These are phyloP conservation scores for Dendrolimus pini DNA, from an alignment of 2,888 invertebrate species.

Conservation along the genomic window DNA sequence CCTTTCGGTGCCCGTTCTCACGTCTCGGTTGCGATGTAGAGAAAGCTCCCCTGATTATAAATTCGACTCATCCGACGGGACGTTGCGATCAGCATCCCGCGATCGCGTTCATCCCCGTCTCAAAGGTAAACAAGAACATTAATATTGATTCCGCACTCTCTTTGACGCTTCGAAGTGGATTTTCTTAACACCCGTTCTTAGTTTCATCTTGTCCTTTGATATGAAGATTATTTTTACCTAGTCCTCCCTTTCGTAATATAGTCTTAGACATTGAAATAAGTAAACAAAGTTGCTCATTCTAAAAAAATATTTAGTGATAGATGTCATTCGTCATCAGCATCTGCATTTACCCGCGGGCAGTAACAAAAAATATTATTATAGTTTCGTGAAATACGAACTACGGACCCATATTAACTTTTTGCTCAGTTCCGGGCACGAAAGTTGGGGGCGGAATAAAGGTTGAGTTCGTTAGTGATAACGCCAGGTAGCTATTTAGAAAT, in stretches of 20 bases:
- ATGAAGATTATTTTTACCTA: constrained; percentile 25
- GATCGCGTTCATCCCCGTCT: constrained; percentile 33
- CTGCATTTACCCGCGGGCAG: too few relatives aligned
- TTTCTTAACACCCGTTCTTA: constrained; percentile 46
- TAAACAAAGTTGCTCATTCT: too few relatives aligned
- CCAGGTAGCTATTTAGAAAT: too few relatives aligned
- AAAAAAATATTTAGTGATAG: too few relatives aligned
- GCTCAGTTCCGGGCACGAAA: constrained; percentile 47
- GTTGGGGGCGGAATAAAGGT: constrained; percentile 56
- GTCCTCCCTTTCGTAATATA: background rate
- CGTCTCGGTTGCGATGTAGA: constrained; percentile 40
- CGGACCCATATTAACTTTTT: background rate
- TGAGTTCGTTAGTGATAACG: constrained; percentile 8
- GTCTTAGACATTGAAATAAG: too few relatives aligned
- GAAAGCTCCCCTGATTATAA: constrained; percentile 61
- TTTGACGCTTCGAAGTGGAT: constrained; percentile 59
- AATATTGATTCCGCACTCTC: constrained; percentile 68
- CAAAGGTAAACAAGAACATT: constrained; percentile 70
- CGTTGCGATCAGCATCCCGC: constrained; percentile 44
- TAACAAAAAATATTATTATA: too few relatives aligned
- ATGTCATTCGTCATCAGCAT: too few relatives aligned
- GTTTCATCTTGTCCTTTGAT: constrained; percentile 50
- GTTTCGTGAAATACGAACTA: too few relatives aligned
- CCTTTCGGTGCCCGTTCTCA: constrained; percentile 63
- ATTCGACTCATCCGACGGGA: constrained; percentile 59